Evolutionary conservation across 2,113 vertebrate species (phyloP).

Genomic region (Antigone vipio): DNA sequence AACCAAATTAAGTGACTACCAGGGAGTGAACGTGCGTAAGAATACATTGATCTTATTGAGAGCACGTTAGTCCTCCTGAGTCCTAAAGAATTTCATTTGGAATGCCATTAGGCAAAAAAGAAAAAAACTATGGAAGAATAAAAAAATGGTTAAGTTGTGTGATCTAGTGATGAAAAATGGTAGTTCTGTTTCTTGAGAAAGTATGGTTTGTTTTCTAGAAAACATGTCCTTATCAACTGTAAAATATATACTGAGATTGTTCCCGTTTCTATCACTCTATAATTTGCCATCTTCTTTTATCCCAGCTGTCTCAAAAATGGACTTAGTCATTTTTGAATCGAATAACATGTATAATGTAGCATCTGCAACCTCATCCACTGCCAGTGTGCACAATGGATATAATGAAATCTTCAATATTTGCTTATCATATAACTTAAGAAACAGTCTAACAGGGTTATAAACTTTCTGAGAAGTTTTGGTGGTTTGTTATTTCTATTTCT

Average conservation of each 20-base stretch:
- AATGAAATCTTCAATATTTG: background rate
- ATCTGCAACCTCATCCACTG: background rate
- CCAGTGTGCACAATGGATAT: background rate
- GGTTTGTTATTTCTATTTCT: background rate
- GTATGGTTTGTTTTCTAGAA: background rate
- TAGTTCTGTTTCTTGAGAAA: background rate
- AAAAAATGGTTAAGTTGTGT: background rate
- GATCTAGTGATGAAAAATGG: background rate
- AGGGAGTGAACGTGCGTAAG: background rate
- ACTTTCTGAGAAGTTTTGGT: background rate
- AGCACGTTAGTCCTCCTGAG: background rate
- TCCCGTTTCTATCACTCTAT: background rate
- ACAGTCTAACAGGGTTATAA: background rate
- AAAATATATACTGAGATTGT: background rate
- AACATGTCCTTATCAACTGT: background rate
- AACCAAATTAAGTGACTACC: constrained; percentile 16
- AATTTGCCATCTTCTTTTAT: background rate
- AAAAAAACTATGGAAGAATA: background rate
- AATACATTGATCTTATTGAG: background rate
- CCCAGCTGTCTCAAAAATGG: background rate
- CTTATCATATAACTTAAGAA: background rate
- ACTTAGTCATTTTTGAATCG: background rate
- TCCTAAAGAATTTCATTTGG: constrained; percentile 28
- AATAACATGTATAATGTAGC: background rate
- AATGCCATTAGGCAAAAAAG: background rate